Conservation (phyloP, 2,888 invertebrate genomes). For the Peribatodes rhomboidaria region DNA sequence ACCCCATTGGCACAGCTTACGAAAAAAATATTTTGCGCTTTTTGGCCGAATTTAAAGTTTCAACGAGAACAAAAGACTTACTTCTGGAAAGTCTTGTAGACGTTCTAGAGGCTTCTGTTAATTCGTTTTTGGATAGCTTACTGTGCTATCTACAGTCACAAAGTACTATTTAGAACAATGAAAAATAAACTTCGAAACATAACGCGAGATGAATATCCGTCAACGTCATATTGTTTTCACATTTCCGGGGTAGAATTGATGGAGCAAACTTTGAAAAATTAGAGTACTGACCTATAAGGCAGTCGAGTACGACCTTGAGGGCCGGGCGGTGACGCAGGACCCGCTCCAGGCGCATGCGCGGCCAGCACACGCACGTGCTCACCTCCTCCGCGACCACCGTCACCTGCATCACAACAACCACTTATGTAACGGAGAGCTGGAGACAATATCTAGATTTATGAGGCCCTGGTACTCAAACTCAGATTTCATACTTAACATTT, state of each 20-base stretch:
- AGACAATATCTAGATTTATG: not conserved
- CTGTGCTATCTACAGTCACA: too few relatives aligned
- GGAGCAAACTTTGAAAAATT: conserved; percentile 11
- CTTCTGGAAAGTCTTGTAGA: too few relatives aligned
- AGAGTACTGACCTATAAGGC: conserved; percentile 89
- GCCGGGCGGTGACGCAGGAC: conserved; percentile 91
- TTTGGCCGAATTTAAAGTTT: too few relatives aligned
- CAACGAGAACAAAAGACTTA: too few relatives aligned
- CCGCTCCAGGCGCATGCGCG: conserved; percentile 90
- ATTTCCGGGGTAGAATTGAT: conserved; percentile 22
- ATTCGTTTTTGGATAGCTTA: too few relatives aligned
- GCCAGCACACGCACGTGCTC: conserved; percentile 93
- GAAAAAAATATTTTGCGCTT: too few relatives aligned
- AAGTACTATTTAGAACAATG: not conserved
- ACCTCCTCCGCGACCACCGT: conserved; percentile 92
- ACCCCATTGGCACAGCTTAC: too few relatives aligned
- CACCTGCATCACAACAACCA: conserved; percentile 80
- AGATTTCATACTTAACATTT: not conserved
- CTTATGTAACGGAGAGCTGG: conserved; percentile 11
- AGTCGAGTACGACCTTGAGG: conserved; percentile 91
- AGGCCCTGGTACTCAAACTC: not conserved
- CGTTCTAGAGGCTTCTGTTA: too few relatives aligned
- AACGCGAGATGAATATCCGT: not conserved
- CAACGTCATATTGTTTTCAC: not conserved
- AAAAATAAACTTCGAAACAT: not conserved